phyloP scores from a whole-genome alignment of 2,797 vertebrate genomes.

The Podargus strigoides region DNA sequence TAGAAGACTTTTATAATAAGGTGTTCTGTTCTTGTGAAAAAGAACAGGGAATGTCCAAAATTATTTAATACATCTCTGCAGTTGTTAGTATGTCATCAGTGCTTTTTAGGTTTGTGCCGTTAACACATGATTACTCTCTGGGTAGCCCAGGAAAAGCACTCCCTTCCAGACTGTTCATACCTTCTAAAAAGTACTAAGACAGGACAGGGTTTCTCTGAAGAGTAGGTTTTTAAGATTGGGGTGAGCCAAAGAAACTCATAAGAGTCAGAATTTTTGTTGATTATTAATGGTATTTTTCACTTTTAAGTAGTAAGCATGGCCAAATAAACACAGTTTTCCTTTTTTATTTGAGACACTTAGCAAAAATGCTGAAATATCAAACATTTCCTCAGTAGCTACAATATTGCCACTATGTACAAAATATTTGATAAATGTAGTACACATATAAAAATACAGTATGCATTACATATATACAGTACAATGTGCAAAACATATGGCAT shows the following conservation, averaged over 20 bases:
- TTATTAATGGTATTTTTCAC: neutral
- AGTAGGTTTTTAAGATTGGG: neutral
- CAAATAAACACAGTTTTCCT: slow-evolving; percentile 77
- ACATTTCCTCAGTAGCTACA: slow-evolving; percentile 78
- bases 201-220: neutral
- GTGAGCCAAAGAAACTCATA: neutral
- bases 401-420: slow-evolving; percentile 91
- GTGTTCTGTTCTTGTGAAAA: neutral
- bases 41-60: neutral
- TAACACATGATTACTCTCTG: neutral
- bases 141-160: neutral
- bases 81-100: neutral
- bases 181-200: neutral
- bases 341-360: slow-evolving; percentile 92
- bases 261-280: neutral
- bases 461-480: slow-evolving; percentile 98
- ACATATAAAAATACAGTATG: slow-evolving; percentile 96
- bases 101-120: neutral
- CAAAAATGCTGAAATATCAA: slow-evolving; percentile 82
- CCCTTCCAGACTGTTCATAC: neutral
- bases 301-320: neutral
- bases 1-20: neutral
- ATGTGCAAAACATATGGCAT: slow-evolving; percentile 98
- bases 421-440: slow-evolving; percentile 88
- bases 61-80: neutral